Base-by-base conservation (phyloP, 1,140 invertebrate species). In the Choristoneura fumiferana region DNA sequence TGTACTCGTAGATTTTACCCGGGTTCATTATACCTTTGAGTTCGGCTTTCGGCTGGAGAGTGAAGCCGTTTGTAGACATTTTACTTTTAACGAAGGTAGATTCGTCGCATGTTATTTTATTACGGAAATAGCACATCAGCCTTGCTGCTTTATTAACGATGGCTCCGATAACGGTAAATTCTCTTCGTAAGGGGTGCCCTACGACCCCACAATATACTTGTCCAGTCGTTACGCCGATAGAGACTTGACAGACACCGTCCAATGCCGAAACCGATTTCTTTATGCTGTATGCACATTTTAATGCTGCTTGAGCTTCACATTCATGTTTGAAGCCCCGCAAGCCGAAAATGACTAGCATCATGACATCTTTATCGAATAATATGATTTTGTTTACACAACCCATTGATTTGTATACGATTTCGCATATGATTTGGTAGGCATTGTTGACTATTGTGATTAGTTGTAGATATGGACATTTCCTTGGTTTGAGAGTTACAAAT, bases 151-250 rank as follows among this genome's bases (percentile, higher is more conserved):
- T 95, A 69, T 95, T 95, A 0, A 95, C 94, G 17, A 92, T 90
- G 54, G 92, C 90, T 38, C 95, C 94, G 36, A 96, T 95, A 0
- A 95, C 94, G 2, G 94, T 94, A 65, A 95, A 95, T 74, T 95
- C 95, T 69, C 93, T 91, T 57, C 95, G 78, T 35, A 94, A 82
- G 15, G 92, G 90, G 78, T 96, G 94, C 0, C 95, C 95, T 22
- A 95, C 91, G 0, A 95, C 93, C 8, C 95, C 95, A 72, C 94
- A 95, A 71, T 95, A 95, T 0, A 92, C 93, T 74, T 92, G 90
- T 6, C 92, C 92, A 68, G 93, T 68, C 0, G 94, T 94, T 0
- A 95, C 92, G 1, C 92, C 94, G 37, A 93, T 90, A 0, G 93
- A 93, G 0, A 93, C 91, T 14, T 90, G 88, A 39, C 80, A 73